A percentile compares a stretch with the other conserved stretches of the same genome.
Conservation (phyloP, 1,140 invertebrate genomes). For the Fopius arisanus region DNA sequence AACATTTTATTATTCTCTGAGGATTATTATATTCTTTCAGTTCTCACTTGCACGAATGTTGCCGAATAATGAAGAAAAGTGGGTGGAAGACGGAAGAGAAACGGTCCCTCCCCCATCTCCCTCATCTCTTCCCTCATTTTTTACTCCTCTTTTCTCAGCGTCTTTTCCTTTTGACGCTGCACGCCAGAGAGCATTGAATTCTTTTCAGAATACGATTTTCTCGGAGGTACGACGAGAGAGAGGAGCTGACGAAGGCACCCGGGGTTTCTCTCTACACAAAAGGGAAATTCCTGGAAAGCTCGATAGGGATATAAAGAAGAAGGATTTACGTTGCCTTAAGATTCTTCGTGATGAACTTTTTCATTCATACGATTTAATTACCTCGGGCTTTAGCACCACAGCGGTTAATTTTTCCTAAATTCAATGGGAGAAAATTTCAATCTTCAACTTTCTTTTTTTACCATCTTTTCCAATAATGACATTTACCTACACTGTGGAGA, state of each 20-base stretch:
- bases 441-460: background rate
- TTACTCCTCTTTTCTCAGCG: background rate
- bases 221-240: background rate
- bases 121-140: constrained; percentile 6
- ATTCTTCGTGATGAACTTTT: constrained; percentile 9
- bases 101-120: constrained; percentile 1
- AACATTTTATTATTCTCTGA: background rate
- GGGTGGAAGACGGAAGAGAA: background rate
- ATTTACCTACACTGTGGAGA: too few species aligned
- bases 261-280: constrained; percentile 12
- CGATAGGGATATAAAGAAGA: constrained; percentile 4
- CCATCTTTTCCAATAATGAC: background rate
- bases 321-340: background rate
- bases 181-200: constrained; percentile 21
- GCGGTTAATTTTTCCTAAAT: background rate
- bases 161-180: constrained; percentile 13
- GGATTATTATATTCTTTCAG: constrained; percentile 1
- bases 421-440: background rate
- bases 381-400: background rate
- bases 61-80: constrained; percentile 12
- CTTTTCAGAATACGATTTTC: constrained; percentile 21
- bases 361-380: constrained; percentile 1
- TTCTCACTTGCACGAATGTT: background rate
- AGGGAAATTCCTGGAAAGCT: constrained; percentile 10
- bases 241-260: constrained; percentile 5